Base-by-base conservation (phyloP, 2,888 invertebrate species). In the Hyalella azteca region DNA sequence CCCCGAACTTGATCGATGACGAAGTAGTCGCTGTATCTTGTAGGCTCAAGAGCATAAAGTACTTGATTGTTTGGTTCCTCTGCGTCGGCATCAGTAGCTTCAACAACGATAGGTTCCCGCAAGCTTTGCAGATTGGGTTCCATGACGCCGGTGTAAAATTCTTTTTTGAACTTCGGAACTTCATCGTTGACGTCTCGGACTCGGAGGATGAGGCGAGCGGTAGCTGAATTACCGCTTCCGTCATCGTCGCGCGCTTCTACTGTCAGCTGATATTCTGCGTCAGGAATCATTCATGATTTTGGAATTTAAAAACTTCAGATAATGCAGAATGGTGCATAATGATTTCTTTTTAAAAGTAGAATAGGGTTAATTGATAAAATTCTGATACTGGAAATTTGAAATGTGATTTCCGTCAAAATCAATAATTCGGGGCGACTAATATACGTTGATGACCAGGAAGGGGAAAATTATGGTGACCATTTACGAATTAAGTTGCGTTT, bases 181-280 rank as follows among this genome's bases (percentile, higher is more conserved):
- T 96, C 93, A 89, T 97, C 96, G 88, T 97, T 96, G 79, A 93
- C 92, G 85, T 85, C 84, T 19, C 59, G 78, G 59, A 85, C 48
- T 89, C 92, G 92, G 86, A 95, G 91, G 86, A 92, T 91, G 29
- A 85, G 45, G 7, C 79, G 45, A 1, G 87, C 86, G 85, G 92
- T 92, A 66, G 93, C 85, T 0, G 85, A 85, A 48, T 85, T 84
- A 81, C 95, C 95, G 86, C 91, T 90, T 78, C 95, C 95, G 86
- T 94, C 93, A 87, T 93, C 93, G 89, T 97, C 97, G 85, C 93
- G 91, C 82, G 96, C 97, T 90, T 94, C 94, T 83, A 97, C 93
- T 87, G 92, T 92, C 86, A 96, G 91, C 87, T 92, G 91, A 88
- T 94, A 91, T 86, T 92, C 92, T 87, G 86, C 9, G n/a, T n/a